Evolutionary conservation across 2,797 vertebrate genomes (phyloP).

Genomic region (Danio aesculapii): DNA sequence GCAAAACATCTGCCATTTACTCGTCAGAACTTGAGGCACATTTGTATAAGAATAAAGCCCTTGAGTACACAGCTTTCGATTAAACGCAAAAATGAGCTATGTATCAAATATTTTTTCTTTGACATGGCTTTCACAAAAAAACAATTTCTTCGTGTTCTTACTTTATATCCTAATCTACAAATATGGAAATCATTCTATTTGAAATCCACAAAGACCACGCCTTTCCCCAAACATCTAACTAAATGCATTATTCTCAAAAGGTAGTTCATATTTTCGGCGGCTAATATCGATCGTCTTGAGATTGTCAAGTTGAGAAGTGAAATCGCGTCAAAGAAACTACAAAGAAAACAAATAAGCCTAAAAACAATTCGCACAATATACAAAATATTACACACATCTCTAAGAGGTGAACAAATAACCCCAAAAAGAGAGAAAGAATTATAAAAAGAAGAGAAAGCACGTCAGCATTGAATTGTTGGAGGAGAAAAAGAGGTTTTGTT

Average conservation of each 20-base stretch:
- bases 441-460: no score
- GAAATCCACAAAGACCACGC: background rate
- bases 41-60: constrained; percentile 80
- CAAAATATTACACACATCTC: no score
- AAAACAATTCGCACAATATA: no score
- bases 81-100: constrained; percentile 67
- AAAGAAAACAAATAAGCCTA: no score
- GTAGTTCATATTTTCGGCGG: background rate
- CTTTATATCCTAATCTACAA: background rate
- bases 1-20: constrained; percentile 88
- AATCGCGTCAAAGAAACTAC: no score
- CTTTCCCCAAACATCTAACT: background rate
- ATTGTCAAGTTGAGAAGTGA: no score
- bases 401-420: no score
- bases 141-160: background rate
- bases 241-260: no score
- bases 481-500: no score
- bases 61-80: constrained; percentile 64
- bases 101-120: background rate
- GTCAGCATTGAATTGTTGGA: no score
- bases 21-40: constrained; percentile 70
- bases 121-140: background rate
- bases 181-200: background rate
- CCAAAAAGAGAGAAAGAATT: no score
- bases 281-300: background rate